A percentile compares a stretch with the other conserved stretches of the same genome.
Evolutionary conservation across 1,140 invertebrate genomes (phyloP).

Genomic region (Caerostris extrusa): DNA sequence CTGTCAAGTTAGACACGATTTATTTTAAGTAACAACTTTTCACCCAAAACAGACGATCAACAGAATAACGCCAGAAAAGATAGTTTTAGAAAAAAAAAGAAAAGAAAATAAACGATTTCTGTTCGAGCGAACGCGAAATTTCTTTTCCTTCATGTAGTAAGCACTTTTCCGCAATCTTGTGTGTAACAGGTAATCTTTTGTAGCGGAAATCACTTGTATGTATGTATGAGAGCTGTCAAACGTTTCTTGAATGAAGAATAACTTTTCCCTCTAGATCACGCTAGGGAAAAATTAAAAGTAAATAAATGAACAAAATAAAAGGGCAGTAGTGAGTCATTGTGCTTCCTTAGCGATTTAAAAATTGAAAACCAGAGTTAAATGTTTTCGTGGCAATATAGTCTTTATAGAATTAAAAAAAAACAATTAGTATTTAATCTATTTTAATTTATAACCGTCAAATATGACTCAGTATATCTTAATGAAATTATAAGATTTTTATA

Average conservation of each 20-base stretch:
- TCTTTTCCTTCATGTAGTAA: not conserved
- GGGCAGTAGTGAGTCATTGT: no score
- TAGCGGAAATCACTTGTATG: not conserved
- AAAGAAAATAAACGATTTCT: not conserved
- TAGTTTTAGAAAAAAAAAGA: not conserved
- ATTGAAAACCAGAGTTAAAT: no score
- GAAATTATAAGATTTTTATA: no score
- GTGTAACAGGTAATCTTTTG: not conserved
- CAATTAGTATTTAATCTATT: no score
- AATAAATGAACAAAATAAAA: not conserved
- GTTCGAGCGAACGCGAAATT: not conserved
- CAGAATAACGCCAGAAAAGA: not conserved
- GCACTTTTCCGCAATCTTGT: not conserved
- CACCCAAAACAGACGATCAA: not conserved
- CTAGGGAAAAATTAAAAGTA: not conserved
- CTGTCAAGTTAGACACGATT: not conserved
- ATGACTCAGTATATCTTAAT: no score
- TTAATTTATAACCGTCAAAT: no score
- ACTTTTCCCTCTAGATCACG: not conserved
- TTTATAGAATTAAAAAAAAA: no score
- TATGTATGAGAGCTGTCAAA: constrained; percentile 1
- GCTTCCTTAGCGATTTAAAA: no score
- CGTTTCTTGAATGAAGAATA: not conserved
- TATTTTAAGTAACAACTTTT: not conserved
- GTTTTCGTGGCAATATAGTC: no score